Base-by-base conservation (phyloP, 2,113 vertebrate species). In the Aphyosemion australe region DNA sequence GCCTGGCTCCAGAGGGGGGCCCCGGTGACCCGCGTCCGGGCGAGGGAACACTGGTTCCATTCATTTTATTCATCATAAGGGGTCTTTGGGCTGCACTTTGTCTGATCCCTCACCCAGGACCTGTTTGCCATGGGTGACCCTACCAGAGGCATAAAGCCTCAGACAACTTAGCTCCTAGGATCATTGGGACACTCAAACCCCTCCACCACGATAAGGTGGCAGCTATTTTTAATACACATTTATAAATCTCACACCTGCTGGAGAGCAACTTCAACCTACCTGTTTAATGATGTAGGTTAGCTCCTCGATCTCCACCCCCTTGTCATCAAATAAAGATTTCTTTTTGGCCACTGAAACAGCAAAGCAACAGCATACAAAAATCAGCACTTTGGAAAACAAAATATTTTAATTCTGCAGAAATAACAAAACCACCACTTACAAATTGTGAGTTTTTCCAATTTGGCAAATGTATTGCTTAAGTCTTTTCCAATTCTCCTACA, bases 251-350 rank as follows among this genome's bases (percentile, higher is more conserved):
- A 37, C 15, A 72, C 56, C 37, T 54, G 1, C 55, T 8, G n/a
- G 1, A 16, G 37, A 16, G 19, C n/a, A 37, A 52, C 13, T 18
- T 26, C 1, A 31, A 39, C 84, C 82, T 56, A 92, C 96, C 92
- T 97, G 95, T 80, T 96, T 97, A 80, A 97, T 95, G 75, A 97
- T 97, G 67, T 97, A 97, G 0, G 96, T 97, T 8, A 97, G 80
- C 72, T 97, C 96, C 73, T 97, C 96, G 0, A 97, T 96, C 82
- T 96, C 96, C 75, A 96, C 92, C 0, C 92, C 93, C 81, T 97
- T 97, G 88, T 97, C 96, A 19, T 97, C 94, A 72, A 97, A 97
- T 21, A 97, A 88, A 32, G 95, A 97, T 83, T 96, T 97, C 78
- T 94, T 91, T 87, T 97, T 97, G 71, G 96, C 96, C 94, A 97